These are phyloP conservation scores for Aplodontia rufa DNA, from an alignment of 2,113 vertebrate species.

Conservation along the genomic window DNA sequence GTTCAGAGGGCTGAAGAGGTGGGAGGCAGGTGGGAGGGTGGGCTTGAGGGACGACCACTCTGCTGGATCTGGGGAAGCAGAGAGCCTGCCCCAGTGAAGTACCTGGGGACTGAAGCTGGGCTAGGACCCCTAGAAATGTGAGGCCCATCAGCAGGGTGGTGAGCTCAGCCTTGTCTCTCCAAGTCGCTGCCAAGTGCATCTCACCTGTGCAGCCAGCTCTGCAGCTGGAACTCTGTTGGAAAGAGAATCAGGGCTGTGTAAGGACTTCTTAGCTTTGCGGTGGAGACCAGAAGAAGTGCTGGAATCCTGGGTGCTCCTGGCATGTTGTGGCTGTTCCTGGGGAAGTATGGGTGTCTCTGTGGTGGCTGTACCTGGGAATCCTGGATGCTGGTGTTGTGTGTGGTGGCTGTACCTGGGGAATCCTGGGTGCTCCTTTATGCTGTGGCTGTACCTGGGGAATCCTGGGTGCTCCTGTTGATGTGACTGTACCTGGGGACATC, in stretches of 20 bases:
- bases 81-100: not conserved
- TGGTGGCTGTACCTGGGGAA: not conserved
- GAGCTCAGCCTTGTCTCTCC: not conserved
- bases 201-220: not conserved
- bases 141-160: rapidly evolving
- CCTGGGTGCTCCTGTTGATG: too few relatives aligned
- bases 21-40: too few relatives aligned
- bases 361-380: not conserved
- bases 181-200: too few relatives aligned
- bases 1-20: not conserved
- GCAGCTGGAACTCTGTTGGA: not conserved
- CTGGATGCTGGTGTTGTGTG: not conserved
- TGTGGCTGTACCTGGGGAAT: not conserved
- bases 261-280: not conserved
- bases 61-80: not conserved
- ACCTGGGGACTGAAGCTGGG: rapidly evolving
- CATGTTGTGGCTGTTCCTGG: not conserved
- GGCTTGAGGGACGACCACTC: not conserved
- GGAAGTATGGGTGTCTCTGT: not conserved
- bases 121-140: rapidly evolving
- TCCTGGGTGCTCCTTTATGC: not conserved
- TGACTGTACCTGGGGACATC: not conserved
- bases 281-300: not conserved
- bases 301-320: too few relatives aligned
- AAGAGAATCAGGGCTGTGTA: not conserved